These are phyloP conservation scores for Eupeodes luniger DNA, from an alignment of 2,888 invertebrate species.

Conservation along the genomic window DNA sequence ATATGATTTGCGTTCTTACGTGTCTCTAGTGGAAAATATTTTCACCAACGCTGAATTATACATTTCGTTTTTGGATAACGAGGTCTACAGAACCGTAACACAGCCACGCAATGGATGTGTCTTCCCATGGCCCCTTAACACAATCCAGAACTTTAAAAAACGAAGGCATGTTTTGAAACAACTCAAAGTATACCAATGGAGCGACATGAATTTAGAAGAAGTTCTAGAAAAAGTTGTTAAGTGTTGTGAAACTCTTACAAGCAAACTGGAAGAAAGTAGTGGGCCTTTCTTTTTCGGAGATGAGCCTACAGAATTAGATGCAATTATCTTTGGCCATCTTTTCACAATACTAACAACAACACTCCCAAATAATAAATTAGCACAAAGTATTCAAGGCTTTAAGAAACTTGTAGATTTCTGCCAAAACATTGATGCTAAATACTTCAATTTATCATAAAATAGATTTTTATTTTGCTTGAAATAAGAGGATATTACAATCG, in stretches of 20 bases:
- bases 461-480: no score
- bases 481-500: neutral
- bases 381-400: constrained; percentile 91
- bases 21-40: constrained; percentile 94
- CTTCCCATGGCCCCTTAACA: constrained; percentile 96
- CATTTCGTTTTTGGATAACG: constrained; percentile 93
- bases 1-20: constrained; percentile 96
- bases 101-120: constrained; percentile 93
- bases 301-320: constrained; percentile 97
- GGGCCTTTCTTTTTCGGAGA: constrained; percentile 91
- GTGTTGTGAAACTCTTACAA: constrained; percentile 94
- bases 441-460: constrained; percentile 85
- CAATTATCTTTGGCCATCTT: constrained; percentile 98
- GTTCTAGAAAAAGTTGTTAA: constrained; percentile 89
- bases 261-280: constrained; percentile 90
- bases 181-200: constrained; percentile 92
- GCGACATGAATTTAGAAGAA: constrained; percentile 90
- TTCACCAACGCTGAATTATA: constrained; percentile 95
- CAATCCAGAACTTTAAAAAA: constrained; percentile 92
- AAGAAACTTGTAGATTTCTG: constrained; percentile 92
- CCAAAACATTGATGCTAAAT: constrained; percentile 92
- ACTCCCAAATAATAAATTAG: constrained; percentile 92
- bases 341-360: constrained; percentile 96
- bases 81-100: constrained; percentile 92
- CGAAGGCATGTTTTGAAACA: constrained; percentile 88